Conservation (phyloP, 2,888 invertebrate genomes). For the Dilophus febrilis region DNA sequence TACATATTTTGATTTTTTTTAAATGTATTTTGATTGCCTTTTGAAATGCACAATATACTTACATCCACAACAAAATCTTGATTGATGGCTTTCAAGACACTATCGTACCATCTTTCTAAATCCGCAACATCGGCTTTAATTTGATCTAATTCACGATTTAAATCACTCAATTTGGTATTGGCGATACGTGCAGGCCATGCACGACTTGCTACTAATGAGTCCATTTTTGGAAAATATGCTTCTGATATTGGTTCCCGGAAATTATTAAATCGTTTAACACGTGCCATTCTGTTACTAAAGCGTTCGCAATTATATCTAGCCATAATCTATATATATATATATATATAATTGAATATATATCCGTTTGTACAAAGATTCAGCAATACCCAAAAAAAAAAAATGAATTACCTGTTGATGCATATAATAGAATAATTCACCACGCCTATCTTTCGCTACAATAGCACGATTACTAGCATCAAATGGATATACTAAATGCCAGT, state of each 20-base stretch:
- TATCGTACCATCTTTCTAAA: conserved; percentile 57
- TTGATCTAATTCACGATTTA: conserved; percentile 50
- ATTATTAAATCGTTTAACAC: conserved; percentile 44
- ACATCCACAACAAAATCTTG: conserved; percentile 40
- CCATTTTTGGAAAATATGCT: conserved; percentile 72
- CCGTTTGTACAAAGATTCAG: no score
- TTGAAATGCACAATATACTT: conserved; percentile 16
- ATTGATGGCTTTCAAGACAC: conserved; percentile 54
- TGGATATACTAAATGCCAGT: conserved; percentile 53
- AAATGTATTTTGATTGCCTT: conserved; percentile 7
- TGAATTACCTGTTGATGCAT: conserved; percentile 49
- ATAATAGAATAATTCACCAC: conserved; percentile 63
- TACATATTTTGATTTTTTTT: background rate
- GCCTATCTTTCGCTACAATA: conserved; percentile 50
- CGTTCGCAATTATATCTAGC: conserved; percentile 60
- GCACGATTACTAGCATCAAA: conserved; percentile 42
- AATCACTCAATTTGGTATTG: conserved; percentile 36
- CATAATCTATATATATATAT: conserved; percentile 15
- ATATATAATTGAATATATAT: background rate
- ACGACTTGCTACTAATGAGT: conserved; percentile 56
- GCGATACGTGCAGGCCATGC: conserved; percentile 56
- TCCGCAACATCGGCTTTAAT: conserved; percentile 49
- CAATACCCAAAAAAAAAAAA: background rate
- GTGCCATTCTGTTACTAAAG: conserved; percentile 48
- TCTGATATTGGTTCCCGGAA: conserved; percentile 52